Conservation (phyloP, 2,888 invertebrate genomes). For the Tipula helvola region DNA sequence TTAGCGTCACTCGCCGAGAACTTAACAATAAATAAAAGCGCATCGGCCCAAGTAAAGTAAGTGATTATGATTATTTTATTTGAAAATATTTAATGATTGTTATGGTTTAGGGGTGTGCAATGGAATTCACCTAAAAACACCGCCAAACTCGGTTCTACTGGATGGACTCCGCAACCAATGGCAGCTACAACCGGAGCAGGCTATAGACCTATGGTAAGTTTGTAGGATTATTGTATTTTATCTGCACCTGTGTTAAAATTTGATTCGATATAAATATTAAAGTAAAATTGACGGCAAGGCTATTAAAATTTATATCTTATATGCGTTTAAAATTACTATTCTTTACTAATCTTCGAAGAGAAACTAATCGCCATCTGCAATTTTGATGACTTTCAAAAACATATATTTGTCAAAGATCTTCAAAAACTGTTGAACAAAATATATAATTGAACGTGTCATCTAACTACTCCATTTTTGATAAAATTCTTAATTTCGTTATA, state of each 20-base stretch:
- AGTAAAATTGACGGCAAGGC: background rate
- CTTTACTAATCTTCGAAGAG: background rate
- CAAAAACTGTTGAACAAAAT: too few species aligned
- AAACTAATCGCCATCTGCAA: background rate
- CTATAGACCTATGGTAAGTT: slow-evolving; percentile 72
- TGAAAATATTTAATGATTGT: slow-evolving; percentile 16
- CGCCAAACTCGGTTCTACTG: slow-evolving; percentile 59
- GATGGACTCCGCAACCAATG: slow-evolving; percentile 82
- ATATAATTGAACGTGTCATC: too few species aligned
- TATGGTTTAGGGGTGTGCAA: slow-evolving; percentile 58
- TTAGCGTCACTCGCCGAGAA: slow-evolving; percentile 89
- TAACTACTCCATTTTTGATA: too few species aligned
- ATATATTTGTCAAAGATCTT: too few species aligned
- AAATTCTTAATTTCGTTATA: too few species aligned
- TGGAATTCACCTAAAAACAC: slow-evolving; percentile 85
- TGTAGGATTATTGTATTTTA: background rate
- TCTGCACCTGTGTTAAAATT: background rate
- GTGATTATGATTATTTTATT: slow-evolving; percentile 27
- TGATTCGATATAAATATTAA: background rate
- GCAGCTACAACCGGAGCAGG: slow-evolving; percentile 78
- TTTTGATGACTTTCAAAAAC: too few species aligned
- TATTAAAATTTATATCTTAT: background rate
- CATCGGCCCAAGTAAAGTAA: slow-evolving; percentile 57
- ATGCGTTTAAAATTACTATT: background rate
- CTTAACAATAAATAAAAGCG: slow-evolving; percentile 71